Evolutionary conservation across 2,113 vertebrate genomes (phyloP), one percentile per base, ranked within the genome.

Genomic region (Hyperoodon ampullatus): DNA sequence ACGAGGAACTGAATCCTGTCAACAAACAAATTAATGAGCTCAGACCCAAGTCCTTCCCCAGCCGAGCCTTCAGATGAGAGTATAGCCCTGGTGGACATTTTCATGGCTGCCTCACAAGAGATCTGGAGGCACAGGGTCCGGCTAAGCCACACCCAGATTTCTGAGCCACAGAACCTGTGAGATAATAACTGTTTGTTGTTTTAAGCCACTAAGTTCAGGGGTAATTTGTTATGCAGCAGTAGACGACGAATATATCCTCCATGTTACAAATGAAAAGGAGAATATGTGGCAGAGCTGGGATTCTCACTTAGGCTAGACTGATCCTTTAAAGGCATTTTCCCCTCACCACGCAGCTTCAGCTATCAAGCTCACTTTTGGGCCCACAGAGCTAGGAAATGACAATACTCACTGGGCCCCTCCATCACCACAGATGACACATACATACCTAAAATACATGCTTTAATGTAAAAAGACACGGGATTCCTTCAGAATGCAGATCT

Each of bases 31-130:
- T 2, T 50, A 44, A 26, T 8, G 28, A 33, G 53, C 35, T 42
- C n/a, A 58, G 92, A 88, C 4, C 11, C 12, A 3, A 39, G 35
- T n/a, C 71, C 81, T 58, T 50, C 82, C 80, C 75, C 16, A 23
- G 11, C 1, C 1, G 4, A 60, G 75, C 39, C 63, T 61, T 87
- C 71, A 42, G 80, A 60, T 26, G 72, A 87, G 71, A 89, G n/a
- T 1, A 2, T 6, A 28, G 66, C 16, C 60, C 81, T 1, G 2
- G 5, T 8, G 8, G 70, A 24, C 0, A 7, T 16, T 24, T 19
- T 55, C 53, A 47, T 0, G 5, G 13, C 26, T n/a, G 61, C 66
- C 39, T 78, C 68, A 12, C 4, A 28, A 63, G 28, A 77, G 10
- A 78, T 8, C 28, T 24, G 23, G 53, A 39, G 4, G 18, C 14